Evolutionary conservation across 1,140 invertebrate genomes (phyloP), one percentile per base, ranked within the genome.

Genomic region (Trachelipus rathkii): DNA sequence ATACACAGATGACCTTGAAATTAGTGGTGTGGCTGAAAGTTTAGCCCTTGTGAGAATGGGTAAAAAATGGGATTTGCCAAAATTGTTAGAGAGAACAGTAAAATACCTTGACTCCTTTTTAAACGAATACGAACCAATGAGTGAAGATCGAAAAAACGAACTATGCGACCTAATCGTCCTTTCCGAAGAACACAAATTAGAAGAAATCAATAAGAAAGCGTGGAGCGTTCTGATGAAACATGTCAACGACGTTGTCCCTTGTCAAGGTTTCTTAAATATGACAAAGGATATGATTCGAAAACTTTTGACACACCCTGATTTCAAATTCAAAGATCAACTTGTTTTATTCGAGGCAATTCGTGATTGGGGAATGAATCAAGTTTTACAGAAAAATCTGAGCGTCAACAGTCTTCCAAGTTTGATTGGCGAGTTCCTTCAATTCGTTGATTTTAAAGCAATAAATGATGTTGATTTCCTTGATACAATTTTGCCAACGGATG

Each of bases 271-370:
- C 72, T 73, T 79, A 2, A 76, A 77, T 11, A 73, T 82, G 11
- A 72, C 73, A 23, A 74, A 80, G 60, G 43, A 66, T n/a, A 77
- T 79, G 74, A 71, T 78, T 9, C 50, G 76, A 21, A 79, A 78
- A 44, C 67, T 82, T 23, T 9, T 82, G 8, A 67, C 60, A 15
- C 77, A 80, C 45, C 71, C 74, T 11, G 72, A 77, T 11, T 73
- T 82, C 44, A 77, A 76, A 23, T 73, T 78, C 66, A 76, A 78
- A 24, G 73, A 80, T 69, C 78, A 82, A 45, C 73, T 82, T 43
- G 79, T 76, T 43, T 73, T 79, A 10, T 82, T 82, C 71, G 78
- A 80, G 46, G 78, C 81, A 7, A 79, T 82, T n/a, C 21, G 79
- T 15, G 78, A 80, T 71, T 82, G 81, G 81, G 81, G 78, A 7